Conservation (phyloP, 1,140 invertebrate species). For the Oreohelix idahoensis region DNA sequence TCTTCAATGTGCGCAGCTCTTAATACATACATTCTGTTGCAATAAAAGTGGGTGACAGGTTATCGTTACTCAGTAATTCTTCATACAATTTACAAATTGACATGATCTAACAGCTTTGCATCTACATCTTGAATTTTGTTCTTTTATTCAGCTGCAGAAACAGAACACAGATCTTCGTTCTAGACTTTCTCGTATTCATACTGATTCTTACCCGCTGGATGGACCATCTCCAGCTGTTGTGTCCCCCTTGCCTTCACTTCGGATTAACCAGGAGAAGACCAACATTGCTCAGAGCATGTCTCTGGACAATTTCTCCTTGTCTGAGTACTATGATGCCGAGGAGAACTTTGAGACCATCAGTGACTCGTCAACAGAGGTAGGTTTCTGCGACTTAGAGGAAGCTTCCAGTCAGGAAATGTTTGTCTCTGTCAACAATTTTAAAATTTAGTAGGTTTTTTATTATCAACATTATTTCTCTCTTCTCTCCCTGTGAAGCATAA, state of each 20-base stretch:
- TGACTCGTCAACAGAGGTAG: slow-evolving; percentile 73
- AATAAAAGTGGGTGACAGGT: too few species aligned
- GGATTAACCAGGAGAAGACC: slow-evolving; percentile 38
- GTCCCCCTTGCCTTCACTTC: slow-evolving; percentile 31
- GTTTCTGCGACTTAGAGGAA: neutral
- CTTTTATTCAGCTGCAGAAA: slow-evolving; percentile 75
- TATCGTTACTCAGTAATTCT: too few species aligned
- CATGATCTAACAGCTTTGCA: too few species aligned
- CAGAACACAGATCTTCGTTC: slow-evolving; percentile 83
- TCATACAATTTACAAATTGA: too few species aligned
- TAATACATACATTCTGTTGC: too few species aligned
- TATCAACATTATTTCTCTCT: too few species aligned
- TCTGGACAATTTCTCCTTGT: slow-evolving; percentile 83
- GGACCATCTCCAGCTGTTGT: slow-evolving; percentile 32
- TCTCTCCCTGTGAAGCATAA: too few species aligned
- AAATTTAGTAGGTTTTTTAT: too few species aligned
- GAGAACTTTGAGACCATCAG: slow-evolving; percentile 74
- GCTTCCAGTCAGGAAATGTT: too few species aligned
- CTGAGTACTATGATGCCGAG: slow-evolving; percentile 89
- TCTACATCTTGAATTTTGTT: too few species aligned
- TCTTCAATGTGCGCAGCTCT: too few species aligned
- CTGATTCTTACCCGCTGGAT: slow-evolving; percentile 63
- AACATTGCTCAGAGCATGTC: slow-evolving; percentile 77
- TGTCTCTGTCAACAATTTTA: too few species aligned
- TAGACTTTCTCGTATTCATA: slow-evolving; percentile 80